A percentile compares a stretch with the other conserved stretches of the same genome.
Conservation (phyloP, 2,113 vertebrate genomes). For the Chamaea fasciata region DNA sequence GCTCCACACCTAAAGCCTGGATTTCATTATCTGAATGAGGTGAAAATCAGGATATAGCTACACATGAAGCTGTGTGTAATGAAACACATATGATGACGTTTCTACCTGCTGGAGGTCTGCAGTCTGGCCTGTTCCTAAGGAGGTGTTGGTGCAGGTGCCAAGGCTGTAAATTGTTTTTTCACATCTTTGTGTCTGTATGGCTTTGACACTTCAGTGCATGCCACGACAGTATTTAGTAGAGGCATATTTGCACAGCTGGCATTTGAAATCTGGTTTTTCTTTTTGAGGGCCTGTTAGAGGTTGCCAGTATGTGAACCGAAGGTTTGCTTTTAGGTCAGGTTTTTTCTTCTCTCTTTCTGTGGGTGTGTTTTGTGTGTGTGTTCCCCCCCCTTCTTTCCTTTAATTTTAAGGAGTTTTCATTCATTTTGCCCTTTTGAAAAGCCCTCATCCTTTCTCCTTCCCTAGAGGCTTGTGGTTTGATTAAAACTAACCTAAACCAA, state of each 20-base stretch:
- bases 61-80: background rate
- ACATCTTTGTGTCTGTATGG: background rate
- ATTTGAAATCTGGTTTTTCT: background rate
- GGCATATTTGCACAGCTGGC: background rate
- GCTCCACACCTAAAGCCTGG: background rate
- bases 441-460: background rate
- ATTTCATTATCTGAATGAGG: background rate
- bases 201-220: background rate
- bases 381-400: rapidly evolving
- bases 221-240: background rate
- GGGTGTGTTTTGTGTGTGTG: too few species aligned
- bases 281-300: background rate
- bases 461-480: background rate
- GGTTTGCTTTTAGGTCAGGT: background rate
- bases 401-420: background rate
- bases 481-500: background rate
- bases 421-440: background rate
- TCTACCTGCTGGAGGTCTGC: background rate
- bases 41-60: background rate
- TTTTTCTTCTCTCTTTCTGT: background rate
- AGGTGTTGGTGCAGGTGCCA: background rate
- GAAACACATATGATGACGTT: background rate
- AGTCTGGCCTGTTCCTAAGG: background rate
- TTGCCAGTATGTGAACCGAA: background rate
- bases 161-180: background rate